A percentile compares a stretch with the other conserved stretches of the same genome.
These are phyloP conservation scores for Enteromius unitaeniatus DNA, from an alignment of 2,797 vertebrate species.

Conservation along the genomic window DNA sequence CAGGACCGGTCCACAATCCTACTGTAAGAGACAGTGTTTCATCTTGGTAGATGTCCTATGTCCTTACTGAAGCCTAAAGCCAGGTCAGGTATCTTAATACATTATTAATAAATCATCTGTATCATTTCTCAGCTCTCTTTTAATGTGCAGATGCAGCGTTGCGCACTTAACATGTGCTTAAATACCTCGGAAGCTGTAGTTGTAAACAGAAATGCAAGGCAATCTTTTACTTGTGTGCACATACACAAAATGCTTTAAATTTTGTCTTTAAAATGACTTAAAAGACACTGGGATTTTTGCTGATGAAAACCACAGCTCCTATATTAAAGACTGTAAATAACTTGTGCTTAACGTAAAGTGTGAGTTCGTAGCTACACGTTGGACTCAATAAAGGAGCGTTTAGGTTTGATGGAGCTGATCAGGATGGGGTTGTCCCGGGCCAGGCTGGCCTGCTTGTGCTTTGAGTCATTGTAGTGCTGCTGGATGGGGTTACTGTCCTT, in stretches of 20 bases:
- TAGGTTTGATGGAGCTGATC: slow-evolving; percentile 88
- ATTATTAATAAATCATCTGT: slow-evolving; percentile 6
- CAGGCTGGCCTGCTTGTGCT: slow-evolving; percentile 80
- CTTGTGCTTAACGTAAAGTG: slow-evolving; percentile 58
- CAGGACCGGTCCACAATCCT: slow-evolving; percentile 21
- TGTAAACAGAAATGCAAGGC: slow-evolving; percentile 43
- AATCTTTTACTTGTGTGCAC: not conserved
- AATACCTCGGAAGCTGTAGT: slow-evolving; percentile 36
- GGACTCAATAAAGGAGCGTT: slow-evolving; percentile 96
- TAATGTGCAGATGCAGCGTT: slow-evolving; percentile 24
- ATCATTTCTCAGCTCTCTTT: slow-evolving; percentile 24
- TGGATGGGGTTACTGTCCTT: slow-evolving; percentile 73
- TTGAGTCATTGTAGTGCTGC: slow-evolving; percentile 77
- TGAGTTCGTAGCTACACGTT: slow-evolving; percentile 82
- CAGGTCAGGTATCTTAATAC: slow-evolving; percentile 15
- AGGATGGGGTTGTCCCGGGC: slow-evolving; percentile 84
- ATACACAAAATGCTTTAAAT: not conserved
- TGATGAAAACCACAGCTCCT: not conserved
- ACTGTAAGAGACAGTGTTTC: slow-evolving; percentile 39
- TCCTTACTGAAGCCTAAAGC: slow-evolving; percentile 41
- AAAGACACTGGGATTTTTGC: not conserved
- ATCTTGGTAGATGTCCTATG: slow-evolving; percentile 13
- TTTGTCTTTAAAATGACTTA: not conserved
- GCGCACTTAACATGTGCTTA: slow-evolving; percentile 7
- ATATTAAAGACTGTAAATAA: slow-evolving; percentile 6